Evolutionary conservation across 2,888 invertebrate species (phyloP).

Genomic region (Anoplius nigerrimus): DNA sequence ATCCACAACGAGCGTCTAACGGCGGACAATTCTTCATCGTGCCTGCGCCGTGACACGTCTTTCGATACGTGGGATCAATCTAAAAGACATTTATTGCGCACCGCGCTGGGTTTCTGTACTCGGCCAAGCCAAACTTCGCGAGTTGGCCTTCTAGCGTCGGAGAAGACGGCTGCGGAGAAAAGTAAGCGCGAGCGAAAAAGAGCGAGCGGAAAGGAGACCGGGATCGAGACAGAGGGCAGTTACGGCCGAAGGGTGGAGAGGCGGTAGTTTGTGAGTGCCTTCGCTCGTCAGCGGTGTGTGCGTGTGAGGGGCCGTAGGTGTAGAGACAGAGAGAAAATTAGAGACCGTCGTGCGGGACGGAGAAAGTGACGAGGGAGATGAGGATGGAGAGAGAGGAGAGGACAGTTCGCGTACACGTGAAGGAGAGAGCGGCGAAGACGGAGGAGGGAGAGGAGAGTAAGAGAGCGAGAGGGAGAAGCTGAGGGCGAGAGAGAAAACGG

Average conservation of each 20-base stretch:
- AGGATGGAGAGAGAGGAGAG: slow-evolving; percentile 2
- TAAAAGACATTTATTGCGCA: too few relatives aligned
- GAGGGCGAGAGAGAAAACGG: slow-evolving; percentile 40
- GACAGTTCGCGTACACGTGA: slow-evolving; percentile 16
- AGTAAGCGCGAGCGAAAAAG: slow-evolving; percentile 18
- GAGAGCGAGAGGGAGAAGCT: slow-evolving; percentile 18
- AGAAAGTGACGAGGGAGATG: slow-evolving; percentile 7
- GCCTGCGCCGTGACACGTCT: too few relatives aligned
- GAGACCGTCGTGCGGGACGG: slow-evolving; percentile 7
- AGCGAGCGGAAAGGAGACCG: slow-evolving; percentile 2
- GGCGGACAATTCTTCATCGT: too few relatives aligned
- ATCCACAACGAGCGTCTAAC: too few relatives aligned
- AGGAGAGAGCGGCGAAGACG: slow-evolving; percentile 22
- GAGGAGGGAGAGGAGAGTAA: slow-evolving; percentile 12
- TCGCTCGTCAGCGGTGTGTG: slow-evolving; percentile 1
- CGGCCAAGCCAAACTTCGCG: too few relatives aligned
- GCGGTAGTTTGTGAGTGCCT: not conserved
- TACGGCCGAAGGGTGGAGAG: slow-evolving; percentile 26
- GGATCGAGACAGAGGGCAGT: slow-evolving; percentile 37
- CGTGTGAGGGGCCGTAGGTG: slow-evolving; percentile 13
- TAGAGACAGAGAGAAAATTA: slow-evolving; percentile 15
- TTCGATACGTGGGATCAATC: too few relatives aligned
- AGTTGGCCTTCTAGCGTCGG: too few relatives aligned
- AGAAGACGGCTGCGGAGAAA: too few relatives aligned
- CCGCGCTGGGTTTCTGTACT: too few relatives aligned